phyloP scores from a whole-genome alignment of 2,113 vertebrate genomes.

The Casuarius casuarius region DNA sequence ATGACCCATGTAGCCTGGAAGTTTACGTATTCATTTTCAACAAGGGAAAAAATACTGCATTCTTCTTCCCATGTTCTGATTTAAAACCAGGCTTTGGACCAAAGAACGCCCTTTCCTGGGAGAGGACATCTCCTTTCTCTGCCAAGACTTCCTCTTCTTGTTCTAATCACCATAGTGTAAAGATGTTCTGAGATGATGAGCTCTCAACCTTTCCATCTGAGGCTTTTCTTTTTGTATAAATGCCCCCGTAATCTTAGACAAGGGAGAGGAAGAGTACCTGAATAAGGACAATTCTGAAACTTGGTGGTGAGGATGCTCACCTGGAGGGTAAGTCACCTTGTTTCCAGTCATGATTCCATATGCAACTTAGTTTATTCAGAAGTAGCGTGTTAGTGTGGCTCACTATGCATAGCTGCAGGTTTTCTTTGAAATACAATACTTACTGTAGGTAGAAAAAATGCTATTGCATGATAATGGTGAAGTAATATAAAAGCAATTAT shows the following conservation, averaged over 20 bases:
- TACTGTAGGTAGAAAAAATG: not conserved
- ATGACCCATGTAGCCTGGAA: not conserved
- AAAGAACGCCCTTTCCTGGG: not conserved
- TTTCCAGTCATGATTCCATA: not conserved
- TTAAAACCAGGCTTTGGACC: not conserved
- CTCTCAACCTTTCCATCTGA: not conserved
- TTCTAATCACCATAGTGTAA: not conserved
- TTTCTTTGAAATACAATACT: not conserved
- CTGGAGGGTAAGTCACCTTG: not conserved
- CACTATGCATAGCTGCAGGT: not conserved
- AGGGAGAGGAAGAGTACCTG: not conserved
- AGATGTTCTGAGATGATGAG: fast-evolving
- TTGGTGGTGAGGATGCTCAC: not conserved
- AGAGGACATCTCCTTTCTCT: fast-evolving
- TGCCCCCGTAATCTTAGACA: not conserved
- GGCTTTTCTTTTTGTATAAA: not conserved
- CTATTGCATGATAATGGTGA: not conserved
- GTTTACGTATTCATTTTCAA: not conserved
- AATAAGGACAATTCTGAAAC: not conserved
- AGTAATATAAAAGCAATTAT: not conserved
- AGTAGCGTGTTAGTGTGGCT: not conserved
- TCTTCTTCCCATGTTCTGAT: not conserved
- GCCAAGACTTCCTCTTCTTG: not conserved
- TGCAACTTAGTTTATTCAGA: not conserved
- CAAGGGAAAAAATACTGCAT: not conserved